phyloP scores from a whole-genome alignment of 2,113 vertebrate genomes.

The Tor tambroides region DNA sequence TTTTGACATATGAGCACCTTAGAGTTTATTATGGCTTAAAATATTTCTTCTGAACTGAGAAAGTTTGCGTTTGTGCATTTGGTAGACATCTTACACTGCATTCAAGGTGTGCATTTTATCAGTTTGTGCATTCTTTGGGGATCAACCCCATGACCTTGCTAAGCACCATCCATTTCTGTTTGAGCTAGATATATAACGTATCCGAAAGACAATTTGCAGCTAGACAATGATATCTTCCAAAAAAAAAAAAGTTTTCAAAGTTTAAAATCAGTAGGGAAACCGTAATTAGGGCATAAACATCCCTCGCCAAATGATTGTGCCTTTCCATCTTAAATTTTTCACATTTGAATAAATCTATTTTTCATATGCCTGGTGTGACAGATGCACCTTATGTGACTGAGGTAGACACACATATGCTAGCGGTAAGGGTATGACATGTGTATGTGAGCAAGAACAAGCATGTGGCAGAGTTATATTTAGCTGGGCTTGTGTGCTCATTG shows the following conservation, averaged over 20 bases:
- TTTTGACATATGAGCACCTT: neutral
- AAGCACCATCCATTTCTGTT: neutral
- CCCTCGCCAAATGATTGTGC: neutral
- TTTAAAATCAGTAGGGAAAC: neutral
- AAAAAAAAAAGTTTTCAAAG: neutral
- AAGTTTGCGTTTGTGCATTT: neutral
- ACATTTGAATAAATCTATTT: neutral
- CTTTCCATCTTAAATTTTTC: neutral
- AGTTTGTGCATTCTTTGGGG: neutral
- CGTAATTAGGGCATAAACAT: neutral
- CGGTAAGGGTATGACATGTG: conserved; percentile 10
- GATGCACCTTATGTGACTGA: conserved; percentile 15
- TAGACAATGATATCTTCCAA: neutral
- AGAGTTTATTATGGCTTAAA: neutral
- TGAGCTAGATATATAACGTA: neutral
- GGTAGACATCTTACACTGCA: too few species aligned
- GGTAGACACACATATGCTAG: conserved; percentile 30
- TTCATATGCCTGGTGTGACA: neutral
- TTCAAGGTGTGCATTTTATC: neutral
- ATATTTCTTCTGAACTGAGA: neutral
- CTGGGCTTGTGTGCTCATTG: conserved; percentile 31
- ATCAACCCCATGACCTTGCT: neutral
- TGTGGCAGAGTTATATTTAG: conserved; percentile 50
- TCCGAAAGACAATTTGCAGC: neutral
- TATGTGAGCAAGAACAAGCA: neutral